These are phyloP conservation scores for Cephalopterus ornatus DNA, from an alignment of 2,113 vertebrate species.

Conservation along the genomic window DNA sequence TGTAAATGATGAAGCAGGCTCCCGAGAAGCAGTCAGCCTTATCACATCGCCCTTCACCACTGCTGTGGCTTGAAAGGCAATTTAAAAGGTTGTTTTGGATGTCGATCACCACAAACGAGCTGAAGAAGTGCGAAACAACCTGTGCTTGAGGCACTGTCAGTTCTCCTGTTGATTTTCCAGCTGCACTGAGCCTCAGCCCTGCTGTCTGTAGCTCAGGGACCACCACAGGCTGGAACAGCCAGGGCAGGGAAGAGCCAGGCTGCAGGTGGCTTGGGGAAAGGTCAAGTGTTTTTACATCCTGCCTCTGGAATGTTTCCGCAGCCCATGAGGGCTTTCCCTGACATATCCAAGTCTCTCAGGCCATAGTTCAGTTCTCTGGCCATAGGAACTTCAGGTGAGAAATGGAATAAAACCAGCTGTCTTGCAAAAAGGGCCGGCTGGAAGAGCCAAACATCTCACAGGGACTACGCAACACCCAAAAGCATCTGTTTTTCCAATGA, in stretches of 20 bases:
- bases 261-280: background rate
- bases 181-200: fast-evolving
- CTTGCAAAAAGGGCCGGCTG: background rate
- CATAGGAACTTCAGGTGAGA: background rate
- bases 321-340: background rate
- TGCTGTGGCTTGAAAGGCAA: background rate
- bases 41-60: background rate
- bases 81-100: conserved; percentile 37
- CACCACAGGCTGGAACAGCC: background rate
- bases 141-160: background rate
- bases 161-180: background rate
- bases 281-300: background rate
- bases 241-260: background rate
- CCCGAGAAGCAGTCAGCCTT: conserved; percentile 32
- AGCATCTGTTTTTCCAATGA: background rate
- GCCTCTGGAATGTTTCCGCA: background rate
- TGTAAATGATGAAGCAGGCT: conserved; percentile 48
- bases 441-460: background rate
- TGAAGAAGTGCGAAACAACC: background rate
- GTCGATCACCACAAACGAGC: conserved; percentile 39
- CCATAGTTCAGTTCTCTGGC: background rate
- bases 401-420: background rate
- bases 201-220: fast-evolving
- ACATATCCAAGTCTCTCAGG: fast-evolving
- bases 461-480: background rate